Conservation (phyloP, 2,113 vertebrate species). For the Vulpes lagopus region DNA sequence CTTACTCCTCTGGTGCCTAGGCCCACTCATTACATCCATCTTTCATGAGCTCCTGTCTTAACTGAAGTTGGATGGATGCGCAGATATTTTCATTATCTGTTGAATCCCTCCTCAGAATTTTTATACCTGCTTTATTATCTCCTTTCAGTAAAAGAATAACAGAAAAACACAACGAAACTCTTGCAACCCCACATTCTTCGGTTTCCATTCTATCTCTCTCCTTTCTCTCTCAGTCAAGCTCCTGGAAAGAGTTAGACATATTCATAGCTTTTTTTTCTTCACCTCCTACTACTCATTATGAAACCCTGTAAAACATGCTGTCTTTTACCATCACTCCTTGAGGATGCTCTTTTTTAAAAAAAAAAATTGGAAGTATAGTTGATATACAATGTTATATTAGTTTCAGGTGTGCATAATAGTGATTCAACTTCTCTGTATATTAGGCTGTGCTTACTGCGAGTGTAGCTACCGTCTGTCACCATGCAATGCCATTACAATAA, state of each 20-base stretch:
- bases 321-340: not conserved
- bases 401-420: not conserved
- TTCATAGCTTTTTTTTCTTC: constrained; percentile 17
- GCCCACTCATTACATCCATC: not conserved
- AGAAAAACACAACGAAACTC: not conserved
- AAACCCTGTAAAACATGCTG: not conserved
- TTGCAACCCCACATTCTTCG: not conserved
- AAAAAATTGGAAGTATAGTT: not conserved
- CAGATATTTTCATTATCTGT: not conserved
- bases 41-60: not conserved
- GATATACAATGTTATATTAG: not conserved
- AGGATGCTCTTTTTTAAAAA: not conserved
- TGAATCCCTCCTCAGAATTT: not conserved
- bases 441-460: not conserved
- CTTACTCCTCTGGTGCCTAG: not conserved
- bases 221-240: not conserved
- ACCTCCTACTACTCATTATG: not conserved
- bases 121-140: not conserved
- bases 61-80: not conserved
- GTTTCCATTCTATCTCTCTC: not conserved
- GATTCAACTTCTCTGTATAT: not conserved
- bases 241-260: not conserved
- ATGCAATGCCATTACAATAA: not conserved
- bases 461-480: not conserved
- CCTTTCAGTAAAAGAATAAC: not conserved